Conservation (phyloP, 2,113 vertebrate species). For the Neotoma lepida region DNA sequence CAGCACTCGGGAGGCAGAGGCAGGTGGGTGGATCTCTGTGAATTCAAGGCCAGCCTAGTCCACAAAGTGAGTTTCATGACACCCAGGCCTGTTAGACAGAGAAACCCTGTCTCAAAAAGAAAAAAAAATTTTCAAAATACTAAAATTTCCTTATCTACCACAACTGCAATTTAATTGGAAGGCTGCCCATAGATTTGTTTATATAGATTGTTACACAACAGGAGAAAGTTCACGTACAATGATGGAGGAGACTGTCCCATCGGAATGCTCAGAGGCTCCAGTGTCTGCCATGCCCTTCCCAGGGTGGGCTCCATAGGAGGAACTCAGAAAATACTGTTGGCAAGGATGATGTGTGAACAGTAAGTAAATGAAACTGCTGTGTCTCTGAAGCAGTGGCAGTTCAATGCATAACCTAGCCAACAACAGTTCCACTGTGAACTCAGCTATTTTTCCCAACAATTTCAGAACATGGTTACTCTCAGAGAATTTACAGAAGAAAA, state of each 20-base stretch:
- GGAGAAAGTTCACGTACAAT: neutral
- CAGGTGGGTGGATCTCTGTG: no score
- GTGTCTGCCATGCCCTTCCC: neutral
- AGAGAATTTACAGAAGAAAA: constrained; percentile 9
- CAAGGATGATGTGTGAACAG: neutral
- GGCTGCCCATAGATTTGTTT: neutral
- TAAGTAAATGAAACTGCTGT: neutral
- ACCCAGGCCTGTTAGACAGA: no score
- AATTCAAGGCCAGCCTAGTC: no score
- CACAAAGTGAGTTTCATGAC: no score
- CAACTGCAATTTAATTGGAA: neutral
- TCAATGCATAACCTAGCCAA: neutral
- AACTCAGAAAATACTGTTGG: neutral
- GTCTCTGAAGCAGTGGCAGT: neutral
- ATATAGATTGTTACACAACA: neutral
- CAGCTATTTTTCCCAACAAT: neutral
- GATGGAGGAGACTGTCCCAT: neutral
- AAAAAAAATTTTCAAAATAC: neutral
- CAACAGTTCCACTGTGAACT: neutral
- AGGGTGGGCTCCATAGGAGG: neutral
- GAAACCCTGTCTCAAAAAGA: no score
- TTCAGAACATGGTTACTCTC: constrained; percentile 42
- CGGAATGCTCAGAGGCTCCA: neutral
- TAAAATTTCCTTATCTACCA: neutral
- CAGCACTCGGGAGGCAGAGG: neutral